Percentiles rank a stretch among this genome's conserved stretches.
These are phyloP conservation scores for Doris montereyensis DNA, from an alignment of 2,888 invertebrate species.

Conservation along the genomic window DNA sequence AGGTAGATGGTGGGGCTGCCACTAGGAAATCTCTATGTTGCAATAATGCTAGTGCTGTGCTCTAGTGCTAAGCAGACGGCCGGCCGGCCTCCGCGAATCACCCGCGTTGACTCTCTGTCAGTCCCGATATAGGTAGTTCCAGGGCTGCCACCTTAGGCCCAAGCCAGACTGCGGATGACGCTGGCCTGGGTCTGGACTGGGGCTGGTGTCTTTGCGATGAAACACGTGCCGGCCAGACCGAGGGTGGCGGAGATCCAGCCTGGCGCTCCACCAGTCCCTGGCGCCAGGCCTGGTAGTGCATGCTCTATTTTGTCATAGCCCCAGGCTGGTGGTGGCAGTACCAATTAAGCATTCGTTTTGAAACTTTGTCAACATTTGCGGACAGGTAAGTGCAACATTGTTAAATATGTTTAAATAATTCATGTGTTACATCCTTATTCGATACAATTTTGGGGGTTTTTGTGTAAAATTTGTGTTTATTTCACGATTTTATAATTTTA, in stretches of 20 bases:
- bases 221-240: neutral
- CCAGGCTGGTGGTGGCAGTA: slow-evolving; percentile 4
- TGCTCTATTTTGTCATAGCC: slow-evolving; percentile 2
- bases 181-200: neutral
- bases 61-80: too few species aligned
- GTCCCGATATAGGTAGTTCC: too few species aligned
- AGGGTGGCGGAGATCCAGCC: neutral
- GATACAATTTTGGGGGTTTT: neutral
- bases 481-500: too few species aligned
- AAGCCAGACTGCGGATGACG: neutral
- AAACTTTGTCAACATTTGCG: neutral
- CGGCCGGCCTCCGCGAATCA: too few species aligned
- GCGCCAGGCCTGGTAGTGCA: slow-evolving; percentile 21
- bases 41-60: too few species aligned
- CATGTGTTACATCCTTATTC: neutral
- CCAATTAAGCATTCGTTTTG: neutral
- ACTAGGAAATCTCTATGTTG: too few species aligned
- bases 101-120: too few species aligned
- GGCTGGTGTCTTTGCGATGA: neutral
- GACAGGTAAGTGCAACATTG: neutral
- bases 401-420: neutral
- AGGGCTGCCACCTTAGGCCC: too few species aligned
- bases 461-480: neutral
- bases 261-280: slow-evolving; percentile 14
- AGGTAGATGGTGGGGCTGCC: too few species aligned